phyloP scores from a whole-genome alignment of 2,797 vertebrate genomes.

The Salarias fasciatus region DNA sequence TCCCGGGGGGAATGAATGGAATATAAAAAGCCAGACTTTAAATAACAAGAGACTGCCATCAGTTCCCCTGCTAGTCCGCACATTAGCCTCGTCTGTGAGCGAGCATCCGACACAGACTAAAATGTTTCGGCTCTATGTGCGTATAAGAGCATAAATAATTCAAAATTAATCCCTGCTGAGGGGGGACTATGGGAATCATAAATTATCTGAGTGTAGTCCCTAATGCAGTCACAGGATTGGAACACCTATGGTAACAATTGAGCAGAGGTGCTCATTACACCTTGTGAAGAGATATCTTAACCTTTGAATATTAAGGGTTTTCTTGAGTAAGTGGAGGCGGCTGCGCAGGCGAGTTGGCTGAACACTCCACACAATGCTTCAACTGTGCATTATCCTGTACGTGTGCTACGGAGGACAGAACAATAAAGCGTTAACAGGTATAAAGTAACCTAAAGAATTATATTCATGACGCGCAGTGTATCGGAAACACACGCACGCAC shows the following conservation, averaged over 20 bases:
- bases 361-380: conserved; percentile 35
- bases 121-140: conserved; percentile 95
- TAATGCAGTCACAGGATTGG: conserved; percentile 86
- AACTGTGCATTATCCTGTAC: conserved; percentile 15
- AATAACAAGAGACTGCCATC: conserved; percentile 97
- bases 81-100: conserved; percentile 88
- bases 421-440: conserved; percentile 11
- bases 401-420: conserved; percentile 2
- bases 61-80: conserved; percentile 92
- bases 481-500: conserved; percentile 16
- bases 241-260: conserved; percentile 97
- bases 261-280: conserved; percentile 95
- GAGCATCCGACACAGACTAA: conserved; percentile 96
- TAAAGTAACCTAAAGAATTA: conserved; percentile 20
- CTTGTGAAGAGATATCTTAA: conserved; percentile 93
- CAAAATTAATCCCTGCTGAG: conserved; percentile 98
- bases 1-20: conserved; percentile 85
- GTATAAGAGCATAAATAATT: conserved; percentile 99
- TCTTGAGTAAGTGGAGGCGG: conserved; percentile 77
- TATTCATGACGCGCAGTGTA: not conserved
- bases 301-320: conserved; percentile 93
- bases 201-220: conserved; percentile 94
- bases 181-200: conserved; percentile 95
- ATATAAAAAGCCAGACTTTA: conserved; percentile 98
- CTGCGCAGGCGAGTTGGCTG: conserved; percentile 52